These are phyloP conservation scores for Corapipo altera DNA, from an alignment of 2,113 vertebrate species.

Conservation along the genomic window DNA sequence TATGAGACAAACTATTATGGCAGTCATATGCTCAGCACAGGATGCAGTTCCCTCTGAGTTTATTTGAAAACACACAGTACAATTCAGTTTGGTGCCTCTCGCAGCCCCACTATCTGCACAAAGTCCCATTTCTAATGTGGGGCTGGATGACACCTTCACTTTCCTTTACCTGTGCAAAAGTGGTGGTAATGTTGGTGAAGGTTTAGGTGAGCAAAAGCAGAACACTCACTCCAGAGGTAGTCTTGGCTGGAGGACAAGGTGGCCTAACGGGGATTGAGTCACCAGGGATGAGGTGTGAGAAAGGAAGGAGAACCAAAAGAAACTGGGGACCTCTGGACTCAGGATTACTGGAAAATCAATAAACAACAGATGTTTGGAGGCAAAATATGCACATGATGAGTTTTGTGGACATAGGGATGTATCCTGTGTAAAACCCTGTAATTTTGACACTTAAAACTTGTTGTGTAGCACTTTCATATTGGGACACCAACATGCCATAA, in stretches of 20 bases:
- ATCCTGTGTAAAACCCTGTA: not conserved
- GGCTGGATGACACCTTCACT: not conserved
- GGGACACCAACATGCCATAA: not conserved
- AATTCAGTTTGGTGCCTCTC: not conserved
- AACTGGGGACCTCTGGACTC: not conserved
- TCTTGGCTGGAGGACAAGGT: not conserved
- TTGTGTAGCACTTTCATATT: not conserved
- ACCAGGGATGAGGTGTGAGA: not conserved
- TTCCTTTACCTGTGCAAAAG: not conserved
- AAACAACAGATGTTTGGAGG: not conserved
- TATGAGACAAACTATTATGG: constrained; percentile 31
- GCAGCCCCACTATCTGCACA: fast-evolving
- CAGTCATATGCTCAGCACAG: constrained; percentile 39
- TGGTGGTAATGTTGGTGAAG: not conserved
- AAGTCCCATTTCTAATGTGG: not conserved
- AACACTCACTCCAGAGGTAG: not conserved
- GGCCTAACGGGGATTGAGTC: not conserved
- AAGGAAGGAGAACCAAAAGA: not conserved
- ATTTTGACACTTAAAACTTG: not conserved
- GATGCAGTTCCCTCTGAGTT: not conserved
- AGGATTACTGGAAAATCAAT: not conserved
- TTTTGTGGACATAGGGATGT: not conserved
- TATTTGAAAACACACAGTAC: not conserved
- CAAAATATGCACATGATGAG: not conserved
- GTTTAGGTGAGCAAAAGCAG: not conserved